Evolutionary conservation across 1,140 invertebrate genomes (phyloP).

Genomic region (Meloidogyne floridensis): DNA sequence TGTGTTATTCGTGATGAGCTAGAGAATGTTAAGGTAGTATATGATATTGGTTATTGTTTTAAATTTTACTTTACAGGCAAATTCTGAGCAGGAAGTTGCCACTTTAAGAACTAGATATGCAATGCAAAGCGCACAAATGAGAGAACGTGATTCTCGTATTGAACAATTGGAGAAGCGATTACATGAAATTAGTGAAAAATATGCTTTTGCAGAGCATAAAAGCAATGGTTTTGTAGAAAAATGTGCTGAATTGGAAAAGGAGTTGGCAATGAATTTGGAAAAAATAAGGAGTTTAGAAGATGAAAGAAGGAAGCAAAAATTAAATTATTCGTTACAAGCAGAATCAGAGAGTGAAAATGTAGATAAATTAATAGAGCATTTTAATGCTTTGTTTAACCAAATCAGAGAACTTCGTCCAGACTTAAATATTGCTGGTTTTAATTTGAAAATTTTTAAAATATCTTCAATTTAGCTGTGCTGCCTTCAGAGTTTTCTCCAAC

Average conservation of each 20-base stretch:
- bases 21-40: conserved; percentile 44
- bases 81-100: conserved; percentile 40
- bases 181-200: conserved; percentile 43
- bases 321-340: background rate
- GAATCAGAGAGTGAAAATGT: background rate
- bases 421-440: background rate
- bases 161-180: conserved; percentile 41
- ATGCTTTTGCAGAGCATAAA: conserved; percentile 34
- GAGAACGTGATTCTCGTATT: conserved; percentile 45
- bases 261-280: background rate
- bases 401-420: background rate
- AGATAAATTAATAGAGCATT: background rate
- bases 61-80: background rate
- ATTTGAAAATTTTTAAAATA: background rate
- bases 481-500: background rate
- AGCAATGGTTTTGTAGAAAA: conserved; percentile 32
- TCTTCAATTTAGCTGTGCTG: background rate
- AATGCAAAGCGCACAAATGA: conserved; percentile 20
- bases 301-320: conserved; percentile 16
- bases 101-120: conserved; percentile 31
- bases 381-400: background rate
- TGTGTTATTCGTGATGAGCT: conserved; percentile 43
- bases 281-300: conserved; percentile 8
- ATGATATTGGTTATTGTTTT: background rate
- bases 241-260: conserved; percentile 38